These are phyloP conservation scores for Prolemur simus DNA, from an alignment of 2,113 vertebrate genomes.

Conservation along the genomic window DNA sequence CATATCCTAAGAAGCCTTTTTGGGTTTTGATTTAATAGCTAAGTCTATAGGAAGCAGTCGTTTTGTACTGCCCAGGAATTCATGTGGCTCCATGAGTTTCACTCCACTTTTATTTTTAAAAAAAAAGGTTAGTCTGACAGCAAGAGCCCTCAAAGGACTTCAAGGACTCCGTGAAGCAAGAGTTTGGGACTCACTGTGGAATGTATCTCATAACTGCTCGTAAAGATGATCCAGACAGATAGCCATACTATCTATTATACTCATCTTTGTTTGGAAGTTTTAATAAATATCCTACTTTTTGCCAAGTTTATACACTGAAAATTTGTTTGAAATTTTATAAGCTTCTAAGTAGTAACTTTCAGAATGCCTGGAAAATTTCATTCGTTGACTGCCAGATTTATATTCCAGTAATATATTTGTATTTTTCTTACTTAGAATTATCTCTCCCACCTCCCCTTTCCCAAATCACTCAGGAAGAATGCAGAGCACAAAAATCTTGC, in stretches of 20 bases:
- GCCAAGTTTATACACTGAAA: background rate
- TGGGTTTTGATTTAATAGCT: background rate
- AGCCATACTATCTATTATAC: background rate
- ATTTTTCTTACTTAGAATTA: background rate
- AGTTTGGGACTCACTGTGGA: background rate
- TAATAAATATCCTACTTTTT: background rate
- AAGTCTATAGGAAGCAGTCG: background rate
- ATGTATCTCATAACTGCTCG: background rate
- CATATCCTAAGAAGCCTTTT: background rate
- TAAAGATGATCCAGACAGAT: background rate
- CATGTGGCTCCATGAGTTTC: background rate
- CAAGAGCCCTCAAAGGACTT: background rate
- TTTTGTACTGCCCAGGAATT: background rate
- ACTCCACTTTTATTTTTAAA: background rate
- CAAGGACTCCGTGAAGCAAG: background rate
- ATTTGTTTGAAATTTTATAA: background rate
- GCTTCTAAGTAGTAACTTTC: background rate
- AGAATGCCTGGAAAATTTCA: background rate
- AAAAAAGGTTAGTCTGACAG: background rate
- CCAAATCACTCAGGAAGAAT: background rate
- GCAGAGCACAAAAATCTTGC: background rate
- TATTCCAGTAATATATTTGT: background rate
- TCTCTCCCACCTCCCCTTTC: background rate
- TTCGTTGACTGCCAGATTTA: background rate
- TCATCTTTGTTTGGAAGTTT: background rate